Evolutionary conservation across 2,113 vertebrate species (phyloP).

Genomic region (Ciconia stormi): DNA sequence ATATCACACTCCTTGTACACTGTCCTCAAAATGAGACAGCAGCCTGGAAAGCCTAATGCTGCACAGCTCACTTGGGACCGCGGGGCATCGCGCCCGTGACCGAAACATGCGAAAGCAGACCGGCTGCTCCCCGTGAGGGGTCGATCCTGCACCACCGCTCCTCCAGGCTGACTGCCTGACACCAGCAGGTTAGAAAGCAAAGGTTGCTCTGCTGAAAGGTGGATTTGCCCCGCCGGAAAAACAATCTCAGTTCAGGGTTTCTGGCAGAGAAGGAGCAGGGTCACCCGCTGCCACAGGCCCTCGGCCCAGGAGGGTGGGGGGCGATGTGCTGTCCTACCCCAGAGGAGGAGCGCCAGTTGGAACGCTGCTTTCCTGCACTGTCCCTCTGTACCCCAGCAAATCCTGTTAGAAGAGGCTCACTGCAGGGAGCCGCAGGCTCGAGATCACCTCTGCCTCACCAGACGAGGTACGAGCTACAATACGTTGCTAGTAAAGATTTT

Average conservation of each 20-base stretch:
- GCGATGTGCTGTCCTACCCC: rapidly evolving
- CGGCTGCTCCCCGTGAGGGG: rapidly evolving
- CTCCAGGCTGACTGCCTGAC: background rate
- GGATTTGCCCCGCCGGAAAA: background rate
- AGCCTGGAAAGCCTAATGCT: background rate
- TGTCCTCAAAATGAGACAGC: background rate
- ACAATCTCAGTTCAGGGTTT: background rate
- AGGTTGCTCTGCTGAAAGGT: background rate
- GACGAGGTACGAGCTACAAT: background rate
- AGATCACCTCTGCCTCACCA: background rate
- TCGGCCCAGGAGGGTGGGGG: background rate
- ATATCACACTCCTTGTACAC: background rate
- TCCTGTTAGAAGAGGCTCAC: background rate
- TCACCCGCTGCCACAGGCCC: background rate
- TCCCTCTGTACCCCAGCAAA: background rate
- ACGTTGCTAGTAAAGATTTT: background rate
- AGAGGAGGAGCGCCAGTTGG: rapidly evolving
- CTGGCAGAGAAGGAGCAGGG: background rate
- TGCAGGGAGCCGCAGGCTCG: background rate
- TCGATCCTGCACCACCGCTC: rapidly evolving
- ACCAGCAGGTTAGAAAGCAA: background rate
- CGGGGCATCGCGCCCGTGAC: rapidly evolving
- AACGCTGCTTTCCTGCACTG: background rate
- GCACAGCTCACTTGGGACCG: background rate
- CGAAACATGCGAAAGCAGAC: rapidly evolving